A percentile compares a stretch with the other conserved stretches of the same genome.
Evolutionary conservation across 2,113 vertebrate genomes (phyloP).

Genomic region (Amblyornis subalaris): DNA sequence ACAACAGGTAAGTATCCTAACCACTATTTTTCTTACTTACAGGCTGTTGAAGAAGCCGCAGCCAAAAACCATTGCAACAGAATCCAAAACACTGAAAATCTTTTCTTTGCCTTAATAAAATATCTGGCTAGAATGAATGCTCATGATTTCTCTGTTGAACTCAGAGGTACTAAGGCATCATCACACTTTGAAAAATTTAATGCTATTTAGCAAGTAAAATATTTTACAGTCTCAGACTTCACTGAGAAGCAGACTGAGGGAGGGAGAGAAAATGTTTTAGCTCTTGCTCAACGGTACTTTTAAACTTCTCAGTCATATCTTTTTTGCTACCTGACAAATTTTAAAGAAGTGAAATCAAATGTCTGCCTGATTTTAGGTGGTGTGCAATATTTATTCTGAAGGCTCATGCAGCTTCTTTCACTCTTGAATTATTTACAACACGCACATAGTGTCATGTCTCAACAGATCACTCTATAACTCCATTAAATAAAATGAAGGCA

Average conservation of each 20-base stretch:
- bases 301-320: not conserved
- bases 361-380: not conserved
- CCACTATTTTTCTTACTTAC: not conserved
- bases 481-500: conserved; percentile 7
- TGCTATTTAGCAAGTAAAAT: not conserved
- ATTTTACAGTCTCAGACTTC: not conserved
- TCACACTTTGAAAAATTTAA: not conserved
- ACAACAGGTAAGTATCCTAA: not conserved
- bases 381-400: conserved; percentile 31
- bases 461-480: not conserved
- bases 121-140: not conserved
- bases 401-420: not conserved
- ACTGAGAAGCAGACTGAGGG: not conserved
- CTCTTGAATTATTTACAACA: conserved; percentile 17
- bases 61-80: not conserved
- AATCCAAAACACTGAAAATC: not conserved
- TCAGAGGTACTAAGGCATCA: not conserved
- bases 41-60: not conserved
- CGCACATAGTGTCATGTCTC: not conserved
- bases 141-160: not conserved
- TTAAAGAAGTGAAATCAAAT: conserved; percentile 11
- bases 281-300: not conserved
- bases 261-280: not conserved
- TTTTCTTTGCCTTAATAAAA: not conserved
- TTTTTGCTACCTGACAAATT: not conserved